These are phyloP conservation scores for Pectinophora gossypiella DNA, from an alignment of 1,140 invertebrate genomes.

Conservation along the genomic window DNA sequence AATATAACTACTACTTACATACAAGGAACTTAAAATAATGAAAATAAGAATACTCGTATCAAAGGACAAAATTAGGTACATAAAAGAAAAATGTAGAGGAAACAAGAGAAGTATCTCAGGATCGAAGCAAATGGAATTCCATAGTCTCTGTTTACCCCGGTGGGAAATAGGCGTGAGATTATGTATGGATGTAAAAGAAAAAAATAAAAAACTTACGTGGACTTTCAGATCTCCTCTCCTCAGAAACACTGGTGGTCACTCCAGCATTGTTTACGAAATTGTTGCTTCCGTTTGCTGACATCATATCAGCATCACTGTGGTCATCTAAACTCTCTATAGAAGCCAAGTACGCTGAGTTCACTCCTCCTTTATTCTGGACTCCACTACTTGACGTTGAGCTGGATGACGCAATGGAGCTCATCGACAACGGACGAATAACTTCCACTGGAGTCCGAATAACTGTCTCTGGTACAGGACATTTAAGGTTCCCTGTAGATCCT, in stretches of 20 bases:
- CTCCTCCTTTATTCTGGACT: conserved; percentile 75
- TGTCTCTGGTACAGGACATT: conserved; percentile 33
- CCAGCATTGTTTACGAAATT: conserved; percentile 75
- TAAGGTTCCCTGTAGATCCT: conserved; percentile 63
- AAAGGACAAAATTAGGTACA: no score
- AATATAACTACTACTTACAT: no score
- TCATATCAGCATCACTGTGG: conserved; percentile 76
- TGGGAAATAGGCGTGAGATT: no score
- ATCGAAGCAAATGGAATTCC: no score
- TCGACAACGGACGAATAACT: conserved; percentile 82
- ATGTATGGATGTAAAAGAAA: conserved; percentile 10
- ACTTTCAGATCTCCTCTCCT: conserved; percentile 47
- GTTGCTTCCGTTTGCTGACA: conserved; percentile 76
- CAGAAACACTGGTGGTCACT: conserved; percentile 66
- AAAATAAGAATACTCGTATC: no score
- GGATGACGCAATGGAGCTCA: conserved; percentile 88
- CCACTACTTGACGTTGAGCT: conserved; percentile 82
- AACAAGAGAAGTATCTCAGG: no score
- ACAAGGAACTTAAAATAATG: no score
- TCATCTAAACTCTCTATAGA: conserved; percentile 88
- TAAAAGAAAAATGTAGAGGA: no score
- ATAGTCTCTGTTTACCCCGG: no score
- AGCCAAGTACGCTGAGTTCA: conserved; percentile 82
- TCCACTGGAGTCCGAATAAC: conserved; percentile 54
- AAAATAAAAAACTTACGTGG: conserved; percentile 42